Evolutionary conservation across 2,888 invertebrate genomes (phyloP), one percentile per base, ranked within the genome.

Genomic region (Drosophila leonis): DNA sequence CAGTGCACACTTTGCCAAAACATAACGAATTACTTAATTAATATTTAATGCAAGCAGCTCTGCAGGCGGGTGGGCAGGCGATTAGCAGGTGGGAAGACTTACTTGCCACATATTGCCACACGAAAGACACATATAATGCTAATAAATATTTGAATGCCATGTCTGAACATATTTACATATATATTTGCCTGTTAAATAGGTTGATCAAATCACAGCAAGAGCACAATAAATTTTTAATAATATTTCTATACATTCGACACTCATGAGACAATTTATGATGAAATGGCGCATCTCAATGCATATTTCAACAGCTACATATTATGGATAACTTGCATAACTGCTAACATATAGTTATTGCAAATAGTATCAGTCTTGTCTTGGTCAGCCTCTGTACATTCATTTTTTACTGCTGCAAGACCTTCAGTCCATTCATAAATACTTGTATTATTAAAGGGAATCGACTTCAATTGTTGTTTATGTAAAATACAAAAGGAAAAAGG

Each of bases 381-480:
- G 41, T 18, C 41, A 41, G 18, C 42, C 4, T 12, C 20, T 4
- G 2, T 20, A 9, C 15, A 15, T 2, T n/a, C 7, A 35, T 39
- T 1, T 18, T 4, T 2, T 0, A 3, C 8, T 18, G 41, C 41
- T 18, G n/a, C 18, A 15, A 37, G 15, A 15, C 18, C 39, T 18
- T 41, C 9, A 3, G 1, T 18, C 9, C 1, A 9, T 9, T 41
- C 18, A 20, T 41, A 41, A 41, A 24, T 24, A 44, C 8, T 8
- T 24, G 3, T 5, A 6, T 13, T 24, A 20, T 31, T 48, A 10
- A 31, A 49, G n/a, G 2, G 48, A 18, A 5, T 10, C 31, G 24
- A 18, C 57, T 27, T 35, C 12, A 18, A 46, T 49, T 60, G 29
- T 29, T 59, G 46, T 20, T 48, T 48, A 48, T 18, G 24, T 27